These are phyloP conservation scores for Tolmerus cingulatus DNA, from an alignment of 2,888 invertebrate species.

Conservation along the genomic window DNA sequence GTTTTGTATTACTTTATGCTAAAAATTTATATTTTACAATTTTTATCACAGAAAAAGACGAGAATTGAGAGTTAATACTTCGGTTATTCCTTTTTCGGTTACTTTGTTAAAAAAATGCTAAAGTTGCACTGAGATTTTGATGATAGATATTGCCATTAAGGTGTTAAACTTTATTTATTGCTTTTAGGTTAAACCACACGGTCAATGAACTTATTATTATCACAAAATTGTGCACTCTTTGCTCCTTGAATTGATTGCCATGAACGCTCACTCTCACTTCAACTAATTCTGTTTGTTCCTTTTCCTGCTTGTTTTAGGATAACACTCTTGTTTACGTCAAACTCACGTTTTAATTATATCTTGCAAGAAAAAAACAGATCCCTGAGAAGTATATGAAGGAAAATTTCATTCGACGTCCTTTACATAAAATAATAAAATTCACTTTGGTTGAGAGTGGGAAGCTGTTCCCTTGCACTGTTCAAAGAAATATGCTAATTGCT, in stretches of 20 bases:
- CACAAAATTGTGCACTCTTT: neutral
- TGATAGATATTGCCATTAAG: neutral
- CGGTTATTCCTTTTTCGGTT: neutral
- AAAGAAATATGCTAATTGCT: neutral
- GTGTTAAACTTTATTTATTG: neutral
- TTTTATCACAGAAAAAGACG: conserved; percentile 25
- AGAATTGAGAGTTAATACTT: neutral
- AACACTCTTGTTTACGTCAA: neutral
- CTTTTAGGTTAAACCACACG: neutral
- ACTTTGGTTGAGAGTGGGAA: neutral
- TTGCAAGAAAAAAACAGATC: neutral
- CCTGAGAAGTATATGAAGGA: neutral
- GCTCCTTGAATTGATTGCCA: neutral
- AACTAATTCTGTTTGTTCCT: neutral
- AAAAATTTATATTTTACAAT: neutral
- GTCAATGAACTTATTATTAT: neutral
- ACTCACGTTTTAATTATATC: neutral
- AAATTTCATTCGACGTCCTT: neutral
- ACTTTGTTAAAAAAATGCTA: neutral
- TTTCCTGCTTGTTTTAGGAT: neutral
- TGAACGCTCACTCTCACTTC: neutral
- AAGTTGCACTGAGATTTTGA: neutral
- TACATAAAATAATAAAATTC: neutral
- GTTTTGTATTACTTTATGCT: neutral
- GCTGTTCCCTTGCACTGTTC: neutral